These are phyloP conservation scores for Cantharis lateralis DNA, from an alignment of 2,888 invertebrate genomes.

Conservation along the genomic window DNA sequence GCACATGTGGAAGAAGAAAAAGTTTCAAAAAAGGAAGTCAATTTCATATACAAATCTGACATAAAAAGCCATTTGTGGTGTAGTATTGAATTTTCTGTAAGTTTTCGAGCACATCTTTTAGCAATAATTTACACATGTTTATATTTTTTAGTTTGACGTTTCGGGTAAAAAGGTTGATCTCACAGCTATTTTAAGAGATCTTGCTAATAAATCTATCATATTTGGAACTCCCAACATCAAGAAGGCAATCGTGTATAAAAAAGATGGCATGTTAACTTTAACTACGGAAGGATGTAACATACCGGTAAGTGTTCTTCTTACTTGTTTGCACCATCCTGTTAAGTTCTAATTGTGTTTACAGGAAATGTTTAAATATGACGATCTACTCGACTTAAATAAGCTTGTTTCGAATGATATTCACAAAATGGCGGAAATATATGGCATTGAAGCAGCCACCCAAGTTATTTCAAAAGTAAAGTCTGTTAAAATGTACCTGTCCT, in stretches of 20 bases:
- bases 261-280: slow-evolving; percentile 66
- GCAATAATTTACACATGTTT: neutral
- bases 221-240: slow-evolving; percentile 81
- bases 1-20: slow-evolving; percentile 74
- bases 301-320: slow-evolving; percentile 57
- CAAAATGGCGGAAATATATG: slow-evolving; percentile 86
- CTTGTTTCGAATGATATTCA: slow-evolving; percentile 95
- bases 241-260: slow-evolving; percentile 80
- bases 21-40: neutral
- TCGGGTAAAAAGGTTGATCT: slow-evolving; percentile 73
- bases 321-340: neutral
- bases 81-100: slow-evolving; percentile 74
- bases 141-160: slow-evolving; percentile 60
- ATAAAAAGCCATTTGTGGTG: slow-evolving; percentile 81
- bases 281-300: slow-evolving; percentile 97
- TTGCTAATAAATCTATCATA: slow-evolving; percentile 74
- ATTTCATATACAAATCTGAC: slow-evolving; percentile 75
- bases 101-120: slow-evolving; percentile 35
- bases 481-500: neutral
- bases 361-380: slow-evolving; percentile 85
- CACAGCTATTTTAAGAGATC: slow-evolving; percentile 71
- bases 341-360: slow-evolving; percentile 44
- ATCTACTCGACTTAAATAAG: slow-evolving; percentile 77
- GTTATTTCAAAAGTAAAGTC: slow-evolving; percentile 76
- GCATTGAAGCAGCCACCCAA: slow-evolving; percentile 93